These are phyloP conservation scores for Drosophila pruinosa DNA, from an alignment of 1,140 invertebrate genomes.

Conservation along the genomic window DNA sequence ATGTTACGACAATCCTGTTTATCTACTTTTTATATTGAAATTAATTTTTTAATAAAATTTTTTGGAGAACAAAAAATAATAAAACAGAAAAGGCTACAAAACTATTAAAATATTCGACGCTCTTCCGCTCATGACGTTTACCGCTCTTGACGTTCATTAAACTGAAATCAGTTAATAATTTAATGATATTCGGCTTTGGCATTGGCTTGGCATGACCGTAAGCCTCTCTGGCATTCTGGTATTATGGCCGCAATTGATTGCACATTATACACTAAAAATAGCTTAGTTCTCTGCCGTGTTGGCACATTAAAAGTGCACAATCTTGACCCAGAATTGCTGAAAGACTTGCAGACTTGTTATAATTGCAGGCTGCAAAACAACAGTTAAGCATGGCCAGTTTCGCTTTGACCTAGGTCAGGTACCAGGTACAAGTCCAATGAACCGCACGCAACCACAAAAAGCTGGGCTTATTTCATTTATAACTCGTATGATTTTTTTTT, in stretches of 20 bases:
- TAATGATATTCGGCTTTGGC: constrained; percentile 44
- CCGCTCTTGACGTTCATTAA: constrained; percentile 36
- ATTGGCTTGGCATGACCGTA: constrained; percentile 42
- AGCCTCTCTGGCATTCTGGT: background rate
- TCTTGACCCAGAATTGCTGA: constrained; percentile 19
- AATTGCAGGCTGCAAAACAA: constrained; percentile 19
- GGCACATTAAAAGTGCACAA: background rate
- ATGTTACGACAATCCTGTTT: background rate
- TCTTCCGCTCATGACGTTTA: constrained; percentile 3
- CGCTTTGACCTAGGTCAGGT: constrained; percentile 63
- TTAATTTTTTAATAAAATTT: too few species aligned
- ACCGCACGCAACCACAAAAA: constrained; percentile 20
- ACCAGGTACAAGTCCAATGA: constrained; percentile 61
- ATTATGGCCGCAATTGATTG: constrained; percentile 15
- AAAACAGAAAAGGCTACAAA: background rate
- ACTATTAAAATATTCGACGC: background rate
- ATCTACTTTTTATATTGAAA: too few species aligned
- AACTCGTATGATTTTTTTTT: background rate
- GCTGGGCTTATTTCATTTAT: background rate
- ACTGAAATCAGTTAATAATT: constrained; percentile 39
- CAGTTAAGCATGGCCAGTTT: constrained; percentile 28
- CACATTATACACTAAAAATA: background rate
- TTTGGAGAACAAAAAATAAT: background rate
- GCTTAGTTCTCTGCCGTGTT: background rate
- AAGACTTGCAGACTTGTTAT: constrained; percentile 4